Evolutionary conservation across 2,888 invertebrate species (phyloP), one percentile per base, ranked within the genome.

Genomic region (Aleiodes leptofemur): DNA sequence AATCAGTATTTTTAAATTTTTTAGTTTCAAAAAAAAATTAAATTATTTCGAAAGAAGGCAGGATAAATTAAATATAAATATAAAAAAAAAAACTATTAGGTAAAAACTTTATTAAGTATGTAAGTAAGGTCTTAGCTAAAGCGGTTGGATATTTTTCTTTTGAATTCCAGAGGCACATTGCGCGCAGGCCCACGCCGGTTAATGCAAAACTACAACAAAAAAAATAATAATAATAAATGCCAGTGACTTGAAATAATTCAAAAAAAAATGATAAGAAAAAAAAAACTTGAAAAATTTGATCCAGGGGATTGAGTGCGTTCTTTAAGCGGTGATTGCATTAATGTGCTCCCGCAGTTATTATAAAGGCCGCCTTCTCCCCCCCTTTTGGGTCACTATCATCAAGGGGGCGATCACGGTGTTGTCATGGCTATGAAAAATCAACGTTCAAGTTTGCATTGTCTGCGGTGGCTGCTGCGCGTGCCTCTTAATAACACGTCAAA

Each of bases 81-180:
- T 23, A 23, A 23, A 43, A 43, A 43, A 43, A 43, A 43, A 9
- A 43, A 9, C 43, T 43, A 11, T 43, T 59, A 29, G 16, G 14
- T 14, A 66, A 66, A 66, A 16, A 23, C 23, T 43, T 38, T 29
- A 13, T 43, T 31, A 68, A 68, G 50, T 64, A 11, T 43, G 34
- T 43, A 11, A 43, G 8, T 48, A 23, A 43, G 48, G 43, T 43
- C 43, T 43, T 11, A 85, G 86, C 85, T 88, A 88, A 89, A 88
- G 89, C 86, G 88, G 87, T 83, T 89, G 88, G 89, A 89, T 89
- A 86, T 89, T 88, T 89, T 88, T 89, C 86, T 89, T 64, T 88
- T 89, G 87, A 85, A 89, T 89, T 89, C 86, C 89, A 89, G 89
- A 89, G 89, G 89, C 89, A 89, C 89, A 88, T 89, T 88, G 89